Conservation (phyloP, 2,888 invertebrate species). For the Calameuta pallipes region DNA sequence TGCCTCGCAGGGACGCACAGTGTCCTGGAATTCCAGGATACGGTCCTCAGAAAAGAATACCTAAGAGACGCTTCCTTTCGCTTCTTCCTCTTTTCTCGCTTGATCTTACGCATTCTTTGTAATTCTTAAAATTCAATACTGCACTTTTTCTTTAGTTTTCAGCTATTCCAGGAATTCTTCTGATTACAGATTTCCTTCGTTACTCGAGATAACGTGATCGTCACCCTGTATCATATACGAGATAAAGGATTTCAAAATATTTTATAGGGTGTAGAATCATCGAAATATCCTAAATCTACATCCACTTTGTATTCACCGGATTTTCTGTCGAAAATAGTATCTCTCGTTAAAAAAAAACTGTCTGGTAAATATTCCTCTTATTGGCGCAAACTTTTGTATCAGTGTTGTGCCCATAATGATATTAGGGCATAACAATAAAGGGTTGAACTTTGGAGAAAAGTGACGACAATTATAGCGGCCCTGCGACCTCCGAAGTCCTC, state of each 20-base stretch:
- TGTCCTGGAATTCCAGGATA: constrained; percentile 12
- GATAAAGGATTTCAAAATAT: no score
- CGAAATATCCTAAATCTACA: no score
- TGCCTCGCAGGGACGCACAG: constrained; percentile 50
- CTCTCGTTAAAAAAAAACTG: no score
- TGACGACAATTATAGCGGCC: constrained; percentile 55
- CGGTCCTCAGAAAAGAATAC: constrained; percentile 19
- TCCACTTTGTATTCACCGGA: neutral
- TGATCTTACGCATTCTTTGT: neutral
- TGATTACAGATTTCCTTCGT: neutral
- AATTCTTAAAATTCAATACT: neutral
- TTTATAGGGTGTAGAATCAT: no score
- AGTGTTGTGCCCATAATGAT: neutral
- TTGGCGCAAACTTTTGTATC: neutral
- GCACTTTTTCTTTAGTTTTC: neutral
- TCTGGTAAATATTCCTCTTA: neutral
- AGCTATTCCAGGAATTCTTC: neutral
- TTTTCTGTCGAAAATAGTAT: neutral
- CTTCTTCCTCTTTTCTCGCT: neutral
- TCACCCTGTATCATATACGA: neutral
- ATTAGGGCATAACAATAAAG: neutral
- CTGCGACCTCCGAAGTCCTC: constrained; percentile 58
- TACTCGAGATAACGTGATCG: neutral
- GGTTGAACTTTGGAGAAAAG: constrained; percentile 39
- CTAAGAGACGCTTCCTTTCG: neutral